Base-by-base conservation (phyloP, 2,888 invertebrate species). In the Trichogramma evanescens region DNA sequence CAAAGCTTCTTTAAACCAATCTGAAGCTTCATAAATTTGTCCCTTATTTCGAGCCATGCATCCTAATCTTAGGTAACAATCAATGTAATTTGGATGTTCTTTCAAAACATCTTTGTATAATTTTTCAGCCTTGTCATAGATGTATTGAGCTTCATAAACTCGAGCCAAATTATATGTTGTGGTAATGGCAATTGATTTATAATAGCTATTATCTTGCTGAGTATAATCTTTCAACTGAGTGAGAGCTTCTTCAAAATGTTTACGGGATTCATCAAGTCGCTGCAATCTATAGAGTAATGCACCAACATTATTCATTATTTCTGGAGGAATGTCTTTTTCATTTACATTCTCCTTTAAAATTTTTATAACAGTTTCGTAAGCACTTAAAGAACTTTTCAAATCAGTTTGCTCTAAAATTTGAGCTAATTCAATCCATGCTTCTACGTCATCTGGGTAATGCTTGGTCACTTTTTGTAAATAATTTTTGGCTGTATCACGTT, bases 41-140 rank as follows among this genome's bases (percentile, higher is more conserved):
- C 98, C 98, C 71, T 96, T 92, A 75, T 99, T 97, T 67, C 98
- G 84, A 0, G 97, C 95, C 93, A 99, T 96, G 73, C 98, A 98
- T 0, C 99, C 99, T 54, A 99, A 81, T 80, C 84, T 83, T 64
- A 90, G 80, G 78, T 90, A 90, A 72, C 98, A 98, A 76, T 97
- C 96, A 39, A 95, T 89, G 74, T 99, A 99, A 77, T 96, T 97
- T 1, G 97, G 97, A 86, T 97, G 96, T 70, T 96, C 94, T 74
- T 93, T 90, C 58, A 98, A 82, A 70, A 99, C 96, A 71, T 94
- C 93, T 76, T 97, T 97, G 80, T 99, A 99, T 1, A 95, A 80
- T 78, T 91, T 92, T 78, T 98, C 97, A 0, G 99, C 95, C 70
- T 92, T 89, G 73, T 97, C 95, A 76, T 90, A 94, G 58, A 89